Evolutionary conservation across 2,113 vertebrate species (phyloP).

Genomic region (Ctenodactylus gundi): DNA sequence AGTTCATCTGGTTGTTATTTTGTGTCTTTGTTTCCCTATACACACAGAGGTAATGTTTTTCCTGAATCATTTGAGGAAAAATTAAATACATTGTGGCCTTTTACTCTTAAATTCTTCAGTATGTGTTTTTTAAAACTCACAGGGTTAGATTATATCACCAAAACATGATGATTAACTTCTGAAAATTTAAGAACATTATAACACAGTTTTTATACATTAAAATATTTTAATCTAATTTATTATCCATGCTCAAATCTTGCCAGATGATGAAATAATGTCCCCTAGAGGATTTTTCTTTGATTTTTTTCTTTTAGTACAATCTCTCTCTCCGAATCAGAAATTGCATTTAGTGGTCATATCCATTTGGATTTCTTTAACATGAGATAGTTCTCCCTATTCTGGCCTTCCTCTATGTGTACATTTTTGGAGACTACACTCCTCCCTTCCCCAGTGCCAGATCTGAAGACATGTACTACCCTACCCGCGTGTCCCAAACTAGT

Average conservation of each 20-base stretch:
- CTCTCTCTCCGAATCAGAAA: background rate
- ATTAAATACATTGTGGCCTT: background rate
- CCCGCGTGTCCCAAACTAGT: background rate
- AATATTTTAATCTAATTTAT: background rate
- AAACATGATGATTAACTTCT: background rate
- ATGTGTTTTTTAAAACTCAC: background rate
- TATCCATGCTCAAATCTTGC: background rate
- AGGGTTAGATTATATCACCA: background rate
- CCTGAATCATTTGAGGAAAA: background rate
- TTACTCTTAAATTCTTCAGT: background rate
- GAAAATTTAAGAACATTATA: background rate
- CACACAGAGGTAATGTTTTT: background rate
- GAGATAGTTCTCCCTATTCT: background rate
- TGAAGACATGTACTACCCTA: background rate
- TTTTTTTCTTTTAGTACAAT: background rate
- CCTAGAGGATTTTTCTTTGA: background rate
- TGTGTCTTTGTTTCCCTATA: background rate
- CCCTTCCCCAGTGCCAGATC: no score
- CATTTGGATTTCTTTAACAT: background rate
- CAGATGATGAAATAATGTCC: background rate
- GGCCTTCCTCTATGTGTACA: background rate
- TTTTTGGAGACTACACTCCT: background rate
- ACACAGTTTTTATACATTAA: background rate
- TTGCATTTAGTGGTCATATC: background rate
- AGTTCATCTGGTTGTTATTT: background rate